phyloP scores from a whole-genome alignment of 2,797 vertebrate species.

The Brachymystax lenok region DNA sequence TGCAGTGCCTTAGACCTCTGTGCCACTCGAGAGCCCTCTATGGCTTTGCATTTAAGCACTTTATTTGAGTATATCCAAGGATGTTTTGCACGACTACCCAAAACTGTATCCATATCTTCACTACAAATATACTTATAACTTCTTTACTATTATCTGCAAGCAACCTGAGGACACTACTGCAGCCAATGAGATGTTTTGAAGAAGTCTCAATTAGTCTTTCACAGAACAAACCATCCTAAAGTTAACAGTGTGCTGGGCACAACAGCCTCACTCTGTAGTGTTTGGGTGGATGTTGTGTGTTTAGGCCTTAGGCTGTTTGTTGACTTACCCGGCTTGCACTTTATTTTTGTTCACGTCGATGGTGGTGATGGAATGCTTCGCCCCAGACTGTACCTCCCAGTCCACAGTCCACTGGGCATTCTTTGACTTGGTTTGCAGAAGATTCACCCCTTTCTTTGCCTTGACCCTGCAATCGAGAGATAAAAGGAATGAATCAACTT shows the following conservation, averaged over 20 bases:
- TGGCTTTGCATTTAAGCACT: too few relatives aligned
- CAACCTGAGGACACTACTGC: background rate
- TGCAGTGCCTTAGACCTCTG: too few relatives aligned
- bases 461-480: slow-evolving; percentile 85
- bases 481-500: slow-evolving; percentile 40
- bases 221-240: slow-evolving; percentile 1
- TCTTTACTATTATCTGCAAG: background rate
- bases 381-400: slow-evolving; percentile 89
- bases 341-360: slow-evolving; percentile 87
- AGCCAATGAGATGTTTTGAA: background rate
- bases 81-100: background rate
- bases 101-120: slow-evolving; percentile 4
- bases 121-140: background rate
- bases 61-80: background rate
- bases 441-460: slow-evolving; percentile 97
- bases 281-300: slow-evolving; percentile 12
- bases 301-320: slow-evolving; percentile 37
- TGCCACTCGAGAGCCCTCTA: too few relatives aligned
- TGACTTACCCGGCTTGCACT: slow-evolving; percentile 78
- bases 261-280: background rate
- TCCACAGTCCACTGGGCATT: slow-evolving; percentile 91
- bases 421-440: slow-evolving; percentile 87
- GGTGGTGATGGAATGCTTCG: slow-evolving; percentile 95
- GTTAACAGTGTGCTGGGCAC: background rate
- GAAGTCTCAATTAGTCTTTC: background rate